Evolutionary conservation across 2,797 vertebrate genomes (phyloP).

Genomic region (Takifugu ocellatus): DNA sequence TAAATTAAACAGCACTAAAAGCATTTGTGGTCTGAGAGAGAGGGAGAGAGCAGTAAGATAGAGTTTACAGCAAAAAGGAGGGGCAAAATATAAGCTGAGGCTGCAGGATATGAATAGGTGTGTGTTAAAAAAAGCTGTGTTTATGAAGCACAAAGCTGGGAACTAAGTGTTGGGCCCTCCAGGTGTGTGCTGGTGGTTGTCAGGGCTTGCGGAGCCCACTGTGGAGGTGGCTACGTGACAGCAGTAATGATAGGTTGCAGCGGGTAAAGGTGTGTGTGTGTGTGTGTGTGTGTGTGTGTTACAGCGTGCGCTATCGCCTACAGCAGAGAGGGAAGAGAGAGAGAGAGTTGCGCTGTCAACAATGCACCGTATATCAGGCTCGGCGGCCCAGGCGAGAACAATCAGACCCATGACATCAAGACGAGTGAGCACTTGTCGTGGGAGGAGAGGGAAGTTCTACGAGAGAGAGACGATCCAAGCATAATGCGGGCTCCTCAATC

Average conservation of each 20-base stretch:
- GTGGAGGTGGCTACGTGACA: slow-evolving; percentile 72
- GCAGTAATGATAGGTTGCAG: slow-evolving; percentile 76
- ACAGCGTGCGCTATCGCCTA: neutral
- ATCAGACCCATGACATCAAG: slow-evolving; percentile 72
- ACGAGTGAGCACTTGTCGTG: slow-evolving; percentile 60
- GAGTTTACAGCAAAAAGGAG: slow-evolving; percentile 49
- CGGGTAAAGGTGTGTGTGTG: slow-evolving; percentile 55
- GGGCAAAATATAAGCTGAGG: slow-evolving; percentile 45
- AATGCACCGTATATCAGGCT: slow-evolving; percentile 77
- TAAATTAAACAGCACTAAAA: slow-evolving; percentile 56
- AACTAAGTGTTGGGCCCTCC: slow-evolving; percentile 72
- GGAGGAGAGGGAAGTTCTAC: slow-evolving; percentile 37
- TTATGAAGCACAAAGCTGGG: slow-evolving; percentile 63
- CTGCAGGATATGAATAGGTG: slow-evolving; percentile 55
- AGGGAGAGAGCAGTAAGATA: slow-evolving; percentile 46
- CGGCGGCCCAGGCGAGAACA: slow-evolving; percentile 66
- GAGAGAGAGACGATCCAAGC: slow-evolving; percentile 39
- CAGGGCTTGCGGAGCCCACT: slow-evolving; percentile 66
- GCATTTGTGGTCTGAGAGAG: slow-evolving; percentile 46
- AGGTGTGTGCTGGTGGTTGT: slow-evolving; percentile 73
- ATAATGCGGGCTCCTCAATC: slow-evolving; percentile 24
- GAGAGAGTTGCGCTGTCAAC: slow-evolving; percentile 49
- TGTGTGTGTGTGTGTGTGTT: slow-evolving; percentile 22
- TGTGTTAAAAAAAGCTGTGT: slow-evolving; percentile 46
- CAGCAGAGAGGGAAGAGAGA: slow-evolving; percentile 3